Evolutionary conservation across 1,140 invertebrate genomes (phyloP).

Genomic region (Bombyx mandarina): DNA sequence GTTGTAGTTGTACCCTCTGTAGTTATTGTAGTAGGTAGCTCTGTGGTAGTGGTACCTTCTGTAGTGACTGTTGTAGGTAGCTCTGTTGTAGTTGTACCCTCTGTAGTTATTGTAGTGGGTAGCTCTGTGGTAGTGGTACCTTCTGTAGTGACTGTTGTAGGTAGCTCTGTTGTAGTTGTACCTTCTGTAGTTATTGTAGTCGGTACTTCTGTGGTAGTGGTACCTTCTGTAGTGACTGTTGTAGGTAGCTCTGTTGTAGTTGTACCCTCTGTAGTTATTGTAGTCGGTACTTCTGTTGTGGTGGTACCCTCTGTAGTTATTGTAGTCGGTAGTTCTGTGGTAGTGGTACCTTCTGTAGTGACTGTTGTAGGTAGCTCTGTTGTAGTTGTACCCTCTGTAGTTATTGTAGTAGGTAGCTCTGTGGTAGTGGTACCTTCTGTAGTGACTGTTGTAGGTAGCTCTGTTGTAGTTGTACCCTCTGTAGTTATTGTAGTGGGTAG

Average conservation of each 20-base stretch:
- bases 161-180: no score
- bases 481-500: neutral
- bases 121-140: no score
- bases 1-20: neutral
- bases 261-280: neutral
- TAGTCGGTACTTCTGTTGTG: neutral
- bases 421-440: neutral
- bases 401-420: neutral
- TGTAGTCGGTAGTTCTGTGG: neutral
- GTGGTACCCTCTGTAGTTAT: neutral
- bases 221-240: no score
- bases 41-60: neutral
- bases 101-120: no score
- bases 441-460: neutral
- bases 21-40: neutral
- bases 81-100: neutral
- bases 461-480: neutral
- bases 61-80: no score
- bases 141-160: no score
- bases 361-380: neutral
- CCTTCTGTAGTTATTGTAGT: no score
- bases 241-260: no score
- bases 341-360: neutral
- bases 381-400: conserved; percentile 1
- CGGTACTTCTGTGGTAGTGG: no score